Evolutionary conservation across 2,888 invertebrate genomes (phyloP).

Genomic region (Bugula neritina): DNA sequence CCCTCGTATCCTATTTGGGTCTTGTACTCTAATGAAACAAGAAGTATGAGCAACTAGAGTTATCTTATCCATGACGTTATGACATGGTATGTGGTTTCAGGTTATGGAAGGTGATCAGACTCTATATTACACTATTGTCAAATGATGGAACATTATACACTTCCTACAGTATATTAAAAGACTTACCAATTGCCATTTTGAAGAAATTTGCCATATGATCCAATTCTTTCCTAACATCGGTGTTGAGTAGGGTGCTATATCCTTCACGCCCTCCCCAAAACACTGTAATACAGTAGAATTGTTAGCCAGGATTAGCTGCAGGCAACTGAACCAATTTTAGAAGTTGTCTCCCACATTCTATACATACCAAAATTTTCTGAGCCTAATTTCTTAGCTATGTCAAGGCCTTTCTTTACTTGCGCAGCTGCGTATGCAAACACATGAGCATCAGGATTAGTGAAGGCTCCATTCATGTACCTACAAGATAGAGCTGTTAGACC

Average conservation of each 20-base stretch:
- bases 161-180: no score
- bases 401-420: conserved; percentile 61
- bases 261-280: conserved; percentile 63
- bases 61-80: no score
- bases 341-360: no score
- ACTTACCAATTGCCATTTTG: conserved; percentile 59
- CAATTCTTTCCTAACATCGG: conserved; percentile 61
- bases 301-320: no score
- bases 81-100: no score
- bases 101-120: no score
- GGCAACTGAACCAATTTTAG: no score
- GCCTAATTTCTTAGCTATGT: conserved; percentile 60
- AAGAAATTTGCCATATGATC: conserved; percentile 62
- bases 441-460: conserved; percentile 61
- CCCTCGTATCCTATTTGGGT: conserved; percentile 62
- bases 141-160: no score
- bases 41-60: no score
- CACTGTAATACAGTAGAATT: conserved; percentile 37
- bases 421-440: conserved; percentile 61
- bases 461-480: conserved; percentile 62
- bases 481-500: no score
- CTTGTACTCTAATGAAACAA: conserved; percentile 58
- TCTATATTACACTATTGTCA: no score
- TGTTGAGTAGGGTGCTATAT: conserved; percentile 60
- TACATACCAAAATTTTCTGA: conserved; percentile 61